Percentiles rank a stretch among this genome's conserved stretches.
These are phyloP conservation scores for Heliconius hermathena DNA, from an alignment of 1,140 invertebrate species.

Conservation along the genomic window DNA sequence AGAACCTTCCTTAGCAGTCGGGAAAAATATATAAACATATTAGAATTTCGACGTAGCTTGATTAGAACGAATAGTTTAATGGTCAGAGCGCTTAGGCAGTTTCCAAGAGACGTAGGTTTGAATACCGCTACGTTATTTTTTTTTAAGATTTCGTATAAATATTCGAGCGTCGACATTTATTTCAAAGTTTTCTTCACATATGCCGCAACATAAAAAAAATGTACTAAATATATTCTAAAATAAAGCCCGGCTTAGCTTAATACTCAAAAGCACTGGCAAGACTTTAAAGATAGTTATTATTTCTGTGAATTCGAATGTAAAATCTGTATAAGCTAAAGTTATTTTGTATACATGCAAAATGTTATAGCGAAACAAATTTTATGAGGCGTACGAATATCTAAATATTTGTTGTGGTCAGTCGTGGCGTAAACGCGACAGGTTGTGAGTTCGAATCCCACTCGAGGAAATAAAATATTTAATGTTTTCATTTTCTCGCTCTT, in stretches of 20 bases:
- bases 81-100: no score
- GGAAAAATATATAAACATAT: no score
- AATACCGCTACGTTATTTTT: no score
- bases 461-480: neutral
- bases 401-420: neutral
- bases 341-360: neutral
- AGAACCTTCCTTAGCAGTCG: no score
- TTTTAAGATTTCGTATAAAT: no score
- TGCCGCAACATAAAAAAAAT: no score
- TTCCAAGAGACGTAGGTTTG: no score
- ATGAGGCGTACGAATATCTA: neutral
- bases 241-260: neutral
- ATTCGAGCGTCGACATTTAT: no score
- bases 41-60: no score
- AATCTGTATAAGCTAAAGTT: neutral
- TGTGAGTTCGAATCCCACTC: neutral
- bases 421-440: neutral
- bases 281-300: neutral
- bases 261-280: neutral
- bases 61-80: no score
- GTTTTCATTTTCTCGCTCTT: neutral
- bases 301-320: conserved; percentile 6
- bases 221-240: neutral
- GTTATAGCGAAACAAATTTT: neutral
- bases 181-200: no score